Evolutionary conservation across 1,140 invertebrate species (phyloP).

Genomic region (Macrocentrus cingulum): DNA sequence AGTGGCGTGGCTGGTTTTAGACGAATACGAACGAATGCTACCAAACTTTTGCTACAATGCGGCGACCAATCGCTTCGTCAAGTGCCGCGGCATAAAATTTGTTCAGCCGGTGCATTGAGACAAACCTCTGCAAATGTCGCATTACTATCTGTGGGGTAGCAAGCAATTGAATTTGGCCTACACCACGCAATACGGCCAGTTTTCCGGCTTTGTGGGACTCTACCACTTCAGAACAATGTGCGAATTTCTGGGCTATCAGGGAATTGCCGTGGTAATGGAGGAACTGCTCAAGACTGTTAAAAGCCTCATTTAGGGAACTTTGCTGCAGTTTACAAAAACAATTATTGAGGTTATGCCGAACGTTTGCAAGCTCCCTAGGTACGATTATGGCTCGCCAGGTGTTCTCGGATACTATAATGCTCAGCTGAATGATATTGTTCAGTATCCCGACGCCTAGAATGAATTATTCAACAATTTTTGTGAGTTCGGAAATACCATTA

Average conservation of each 20-base stretch:
- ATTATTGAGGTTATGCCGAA: slow-evolving; percentile 96
- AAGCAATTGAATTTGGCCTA: slow-evolving; percentile 94
- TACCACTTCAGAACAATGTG: slow-evolving; percentile 93
- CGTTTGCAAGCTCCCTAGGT: slow-evolving; percentile 90
- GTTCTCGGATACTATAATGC: slow-evolving; percentile 96
- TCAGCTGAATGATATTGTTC: slow-evolving; percentile 93
- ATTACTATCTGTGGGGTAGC: slow-evolving; percentile 95
- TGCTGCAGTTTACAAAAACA: slow-evolving; percentile 90
- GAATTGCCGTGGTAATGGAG: slow-evolving; percentile 97
- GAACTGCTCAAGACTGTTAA: slow-evolving; percentile 95
- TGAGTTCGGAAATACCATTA: slow-evolving; percentile 97
- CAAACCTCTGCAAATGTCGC: slow-evolving; percentile 87
- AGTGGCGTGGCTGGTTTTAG: slow-evolving; percentile 89
- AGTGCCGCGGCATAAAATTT: slow-evolving; percentile 80
- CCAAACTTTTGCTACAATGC: slow-evolving; percentile 99
- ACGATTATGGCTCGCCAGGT: slow-evolving; percentile 96
- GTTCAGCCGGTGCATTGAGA: slow-evolving; percentile 86
- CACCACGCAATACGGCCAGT: slow-evolving; percentile 89
- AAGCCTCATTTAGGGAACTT: slow-evolving; percentile 84
- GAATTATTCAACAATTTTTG: slow-evolving; percentile 96
- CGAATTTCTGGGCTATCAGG: slow-evolving; percentile 94
- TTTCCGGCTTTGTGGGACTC: slow-evolving; percentile 88
- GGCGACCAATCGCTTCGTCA: slow-evolving; percentile 94
- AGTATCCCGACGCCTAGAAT: slow-evolving; percentile 95
- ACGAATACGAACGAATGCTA: slow-evolving; percentile 95